Percentiles rank a stretch among this genome's conserved stretches.
phyloP scores from a whole-genome alignment of 2,797 vertebrate species.

The Arnoldichthys spilopterus region DNA sequence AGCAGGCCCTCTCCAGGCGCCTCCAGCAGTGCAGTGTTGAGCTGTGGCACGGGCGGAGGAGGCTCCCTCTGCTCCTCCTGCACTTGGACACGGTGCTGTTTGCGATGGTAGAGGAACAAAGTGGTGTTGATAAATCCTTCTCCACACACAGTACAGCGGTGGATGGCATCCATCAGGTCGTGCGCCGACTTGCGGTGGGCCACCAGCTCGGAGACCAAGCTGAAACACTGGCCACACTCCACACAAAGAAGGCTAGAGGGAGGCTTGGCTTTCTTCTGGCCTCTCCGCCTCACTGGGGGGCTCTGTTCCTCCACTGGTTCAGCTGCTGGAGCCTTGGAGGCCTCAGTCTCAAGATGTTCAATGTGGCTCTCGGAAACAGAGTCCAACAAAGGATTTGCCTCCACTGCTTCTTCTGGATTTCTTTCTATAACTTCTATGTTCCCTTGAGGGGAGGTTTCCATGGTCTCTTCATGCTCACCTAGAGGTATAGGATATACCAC shows the following conservation, averaged over 20 bases:
- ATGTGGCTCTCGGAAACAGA: not conserved
- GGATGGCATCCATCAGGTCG: slow-evolving; percentile 84
- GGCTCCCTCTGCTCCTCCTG: slow-evolving; percentile 60
- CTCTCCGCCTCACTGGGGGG: slow-evolving; percentile 64
- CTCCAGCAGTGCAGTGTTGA: slow-evolving; percentile 51
- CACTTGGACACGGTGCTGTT: slow-evolving; percentile 80
- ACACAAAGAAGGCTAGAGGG: slow-evolving; percentile 84
- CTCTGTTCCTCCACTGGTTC: slow-evolving; percentile 60
- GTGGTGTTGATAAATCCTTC: slow-evolving; percentile 92
- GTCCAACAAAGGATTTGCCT: slow-evolving; percentile 1
- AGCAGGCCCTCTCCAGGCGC: slow-evolving; percentile 53
- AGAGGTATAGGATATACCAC: not conserved
- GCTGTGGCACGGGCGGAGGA: slow-evolving; percentile 22
- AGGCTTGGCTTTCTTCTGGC: slow-evolving; percentile 75
- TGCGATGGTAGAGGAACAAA: slow-evolving; percentile 94
- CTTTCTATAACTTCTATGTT: not conserved
- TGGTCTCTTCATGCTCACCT: slow-evolving; percentile 11
- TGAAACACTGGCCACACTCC: slow-evolving; percentile 88
- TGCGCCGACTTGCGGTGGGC: slow-evolving; percentile 87
- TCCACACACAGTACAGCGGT: slow-evolving; percentile 87
- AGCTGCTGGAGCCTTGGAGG: slow-evolving; percentile 25
- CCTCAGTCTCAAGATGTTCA: slow-evolving; percentile 40
- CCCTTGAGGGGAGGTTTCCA: not conserved
- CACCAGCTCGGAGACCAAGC: slow-evolving; percentile 85
- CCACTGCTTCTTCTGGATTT: not conserved